Percentiles rank a stretch among this genome's conserved stretches.
phyloP scores from a whole-genome alignment of 2,797 vertebrate species.

The Schizopygopsis pylzovi region DNA sequence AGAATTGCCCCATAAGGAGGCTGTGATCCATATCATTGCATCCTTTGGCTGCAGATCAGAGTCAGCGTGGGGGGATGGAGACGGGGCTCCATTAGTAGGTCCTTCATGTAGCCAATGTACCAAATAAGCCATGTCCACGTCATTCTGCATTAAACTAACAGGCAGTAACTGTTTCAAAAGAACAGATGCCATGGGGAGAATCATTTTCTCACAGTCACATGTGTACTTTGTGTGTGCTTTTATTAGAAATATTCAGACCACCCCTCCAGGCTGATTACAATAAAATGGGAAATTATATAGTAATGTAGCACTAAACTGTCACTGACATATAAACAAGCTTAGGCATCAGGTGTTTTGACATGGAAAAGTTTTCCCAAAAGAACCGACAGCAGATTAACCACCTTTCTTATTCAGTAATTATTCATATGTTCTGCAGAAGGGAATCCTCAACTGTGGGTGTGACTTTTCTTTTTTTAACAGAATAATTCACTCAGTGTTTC shows the following conservation, averaged over 20 bases:
- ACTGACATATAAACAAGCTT: background rate
- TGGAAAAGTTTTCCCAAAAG: background rate
- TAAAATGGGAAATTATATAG: background rate
- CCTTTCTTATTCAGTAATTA: conserved; percentile 11
- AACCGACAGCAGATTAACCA: background rate
- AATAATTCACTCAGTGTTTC: conserved; percentile 22
- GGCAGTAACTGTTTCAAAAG: conserved; percentile 43
- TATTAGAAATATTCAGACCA: conserved; percentile 28
- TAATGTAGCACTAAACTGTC: background rate
- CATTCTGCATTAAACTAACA: conserved; percentile 44
- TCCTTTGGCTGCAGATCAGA: conserved; percentile 42
- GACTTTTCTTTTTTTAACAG: conserved; percentile 21
- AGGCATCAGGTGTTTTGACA: background rate
- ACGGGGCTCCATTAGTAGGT: conserved; percentile 28
- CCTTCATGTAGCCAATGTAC: conserved; percentile 50
- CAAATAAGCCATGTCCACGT: conserved; percentile 52
- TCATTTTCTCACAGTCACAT: conserved; percentile 1
- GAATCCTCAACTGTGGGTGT: conserved; percentile 44
- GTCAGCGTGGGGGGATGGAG: background rate
- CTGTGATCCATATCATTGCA: conserved; percentile 41
- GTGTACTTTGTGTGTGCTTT: background rate
- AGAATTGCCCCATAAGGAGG: conserved; percentile 40
- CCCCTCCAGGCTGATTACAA: conserved; percentile 10
- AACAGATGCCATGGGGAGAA: conserved; percentile 26
- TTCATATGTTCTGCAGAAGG: conserved; percentile 28